Base-by-base conservation (phyloP, 2,113 vertebrate genomes). In the Egretta garzetta region DNA sequence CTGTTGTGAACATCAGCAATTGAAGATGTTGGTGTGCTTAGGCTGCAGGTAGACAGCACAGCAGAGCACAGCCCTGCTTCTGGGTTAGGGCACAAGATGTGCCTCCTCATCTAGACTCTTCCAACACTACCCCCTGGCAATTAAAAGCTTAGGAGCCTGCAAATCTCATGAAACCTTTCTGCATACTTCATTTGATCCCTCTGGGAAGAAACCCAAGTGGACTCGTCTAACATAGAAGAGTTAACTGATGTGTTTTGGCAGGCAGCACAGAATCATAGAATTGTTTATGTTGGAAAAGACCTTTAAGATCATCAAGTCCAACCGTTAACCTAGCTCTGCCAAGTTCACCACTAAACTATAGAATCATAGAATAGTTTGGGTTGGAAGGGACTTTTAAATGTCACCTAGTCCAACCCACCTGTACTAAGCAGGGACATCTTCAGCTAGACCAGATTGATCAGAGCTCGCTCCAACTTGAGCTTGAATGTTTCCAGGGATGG, bases 31-130 rank as follows among this genome's bases (percentile, higher is more conserved):
- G 1, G 10, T 19, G 14, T 45, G n/a, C 17, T 66, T 50, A 27
- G 10, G 8, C 17, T 39, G 12, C 6, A 52, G 35, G 27, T 12
- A 53, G 71, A 22, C 28, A 32, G 17, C 1, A 6, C 1, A 1
- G 8, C 22, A 28, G 37, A 88, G 12, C 28, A 20, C 13, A 53
- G 21, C 14, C 24, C 30, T 59, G 26, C 66, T 52, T 45, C 28
- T 58, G 43, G 9, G 6, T 59, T 52, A 72, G 47, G n/a, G 17
- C 21, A 35, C 17, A 16, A 82, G 50, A 20, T 32, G 21, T 32
- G 20, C 14, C 17, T 47, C 33, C 33, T n/a, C 33, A n/a, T 45
- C 24, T 52, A 9, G n/a, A 24, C 1, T 2, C 22, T 26, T 66
- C 39, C 33, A 35, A 32, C 6, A 10, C 15, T 37, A 22, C 8